Evolutionary conservation across 2,888 invertebrate species (phyloP).

Genomic region (Lochmaea crataegi): DNA sequence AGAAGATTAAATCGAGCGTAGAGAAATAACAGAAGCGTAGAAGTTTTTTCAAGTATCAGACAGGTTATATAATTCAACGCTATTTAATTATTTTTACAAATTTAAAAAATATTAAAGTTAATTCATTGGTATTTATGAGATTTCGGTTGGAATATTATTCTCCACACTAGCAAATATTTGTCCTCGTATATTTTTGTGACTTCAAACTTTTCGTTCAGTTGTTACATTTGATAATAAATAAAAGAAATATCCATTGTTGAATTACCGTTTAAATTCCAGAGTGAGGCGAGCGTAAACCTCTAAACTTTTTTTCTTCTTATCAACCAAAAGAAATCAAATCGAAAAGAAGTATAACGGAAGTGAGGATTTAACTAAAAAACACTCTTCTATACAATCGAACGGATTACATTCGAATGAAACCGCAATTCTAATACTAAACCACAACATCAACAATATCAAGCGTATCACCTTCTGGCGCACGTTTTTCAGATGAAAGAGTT

Average conservation of each 20-base stretch:
- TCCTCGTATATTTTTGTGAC: no score
- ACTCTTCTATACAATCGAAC: constrained; percentile 4
- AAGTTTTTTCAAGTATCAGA: neutral
- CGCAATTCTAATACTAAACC: constrained; percentile 16
- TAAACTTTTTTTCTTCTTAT: constrained; percentile 1
- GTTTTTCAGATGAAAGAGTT: constrained; percentile 25
- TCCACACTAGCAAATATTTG: no score
- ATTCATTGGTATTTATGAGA: no score
- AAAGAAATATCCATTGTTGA: neutral
- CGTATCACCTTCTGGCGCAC: constrained; percentile 15
- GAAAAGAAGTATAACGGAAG: neutral
- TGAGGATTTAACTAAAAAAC: constrained; percentile 15
- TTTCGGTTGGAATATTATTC: no score
- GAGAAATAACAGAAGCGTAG: neutral
- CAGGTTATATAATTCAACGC: no score
- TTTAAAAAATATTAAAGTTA: no score
- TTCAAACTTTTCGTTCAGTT: neutral
- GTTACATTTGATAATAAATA: neutral
- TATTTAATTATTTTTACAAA: no score
- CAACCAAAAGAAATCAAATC: constrained; percentile 6
- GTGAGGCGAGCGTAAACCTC: neutral
- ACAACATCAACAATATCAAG: constrained; percentile 17
- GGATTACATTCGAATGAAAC: constrained; percentile 9
- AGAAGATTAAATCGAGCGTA: constrained; percentile 7
- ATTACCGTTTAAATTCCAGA: neutral